Evolutionary conservation across 1,140 invertebrate species (phyloP).

Genomic region (Eueides isabella): DNA sequence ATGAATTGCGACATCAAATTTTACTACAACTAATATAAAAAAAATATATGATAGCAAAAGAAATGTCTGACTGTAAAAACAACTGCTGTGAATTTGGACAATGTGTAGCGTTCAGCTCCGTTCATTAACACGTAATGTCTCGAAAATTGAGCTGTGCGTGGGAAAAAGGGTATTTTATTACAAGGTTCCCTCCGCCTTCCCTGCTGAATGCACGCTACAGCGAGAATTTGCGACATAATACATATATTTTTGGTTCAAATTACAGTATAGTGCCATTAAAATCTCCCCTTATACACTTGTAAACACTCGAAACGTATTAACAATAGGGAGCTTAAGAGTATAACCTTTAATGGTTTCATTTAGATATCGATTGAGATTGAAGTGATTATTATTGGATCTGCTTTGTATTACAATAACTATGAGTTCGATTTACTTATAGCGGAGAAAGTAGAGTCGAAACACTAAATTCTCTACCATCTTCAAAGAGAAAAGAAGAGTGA

Average conservation of each 20-base stretch:
- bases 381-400: neutral
- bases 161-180: neutral
- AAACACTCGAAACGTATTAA: neutral
- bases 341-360: neutral
- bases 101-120: neutral
- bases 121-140: neutral
- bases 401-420: neutral
- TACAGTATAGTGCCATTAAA: neutral
- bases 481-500: too few relatives aligned
- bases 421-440: neutral
- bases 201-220: neutral
- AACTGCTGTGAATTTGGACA: too few relatives aligned
- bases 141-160: neutral
- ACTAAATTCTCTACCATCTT: too few relatives aligned
- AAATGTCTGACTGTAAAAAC: too few relatives aligned
- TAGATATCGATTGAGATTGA: neutral
- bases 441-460: neutral
- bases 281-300: neutral
- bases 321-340: neutral
- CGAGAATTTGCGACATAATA: neutral
- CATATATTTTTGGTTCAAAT: neutral
- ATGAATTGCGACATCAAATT: too few relatives aligned
- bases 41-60: too few relatives aligned
- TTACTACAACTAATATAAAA: too few relatives aligned
- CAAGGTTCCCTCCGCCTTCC: neutral